Evolutionary conservation across 2,888 invertebrate species (phyloP), one percentile per base, ranked within the genome.

Genomic region (Drosophila paracracens): DNA sequence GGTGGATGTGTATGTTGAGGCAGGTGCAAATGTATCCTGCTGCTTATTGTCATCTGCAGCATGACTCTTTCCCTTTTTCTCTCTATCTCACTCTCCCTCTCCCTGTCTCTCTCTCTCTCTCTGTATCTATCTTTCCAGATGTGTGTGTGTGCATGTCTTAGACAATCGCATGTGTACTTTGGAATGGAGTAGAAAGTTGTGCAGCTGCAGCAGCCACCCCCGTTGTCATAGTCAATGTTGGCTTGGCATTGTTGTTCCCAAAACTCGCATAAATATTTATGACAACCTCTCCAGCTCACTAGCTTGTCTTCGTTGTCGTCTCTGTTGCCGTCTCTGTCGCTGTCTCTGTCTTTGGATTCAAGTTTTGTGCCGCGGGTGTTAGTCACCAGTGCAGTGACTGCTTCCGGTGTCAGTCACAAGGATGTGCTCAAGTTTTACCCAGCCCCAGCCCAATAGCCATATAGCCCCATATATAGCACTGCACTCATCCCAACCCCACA

Each of bases 211-310:
- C 53, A 68, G 16, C 33, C 8, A 21, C 53, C 16, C 36, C 51
- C 48, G 31, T n/a, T 27, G 60, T 60, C 68, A 53, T 52, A 71
- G 76, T 71, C 74, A 67, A 74, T 80, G 79, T 53, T 79, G 75
- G 75, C 72, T 69, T 81, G 82, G 74, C 79, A 81, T 85, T 88
- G 91, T 82, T 92, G 91, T 89, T 92, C 92, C 90, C 92, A 87
- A 83, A 92, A 90, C 92, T 92, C 91, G 83, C 92, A 92, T 92
- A 92, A 92, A 92, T 92, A 92, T 92, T 92, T 92, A 92, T 92
- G 91, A 90, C 88, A 89, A 85, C 89, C 68, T 56, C 43, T 46
- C 40, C 57, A 57, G 57, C 82, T 84, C 79, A 70, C 78, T 81
- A 74, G 84, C 81, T 84, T 77, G 81, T 86, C 76, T 67, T 62